Evolutionary conservation across 1,140 invertebrate species (phyloP), one percentile per base, ranked within the genome.

Genomic region (Tetragnatha versicolor): DNA sequence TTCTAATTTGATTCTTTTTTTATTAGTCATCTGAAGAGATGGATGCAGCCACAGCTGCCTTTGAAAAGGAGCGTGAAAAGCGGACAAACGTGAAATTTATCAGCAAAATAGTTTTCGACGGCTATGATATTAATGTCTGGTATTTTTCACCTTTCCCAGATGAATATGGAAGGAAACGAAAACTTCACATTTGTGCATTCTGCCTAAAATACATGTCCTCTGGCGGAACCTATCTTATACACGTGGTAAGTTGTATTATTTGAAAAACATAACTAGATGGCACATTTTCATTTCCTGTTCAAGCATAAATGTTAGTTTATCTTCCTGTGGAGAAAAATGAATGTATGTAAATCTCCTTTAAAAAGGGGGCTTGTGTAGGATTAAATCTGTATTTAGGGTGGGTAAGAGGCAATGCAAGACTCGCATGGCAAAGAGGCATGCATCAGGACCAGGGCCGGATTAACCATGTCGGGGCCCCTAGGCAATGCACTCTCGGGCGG

Each of bases 81-180:
- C 95, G 82, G 20, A 83, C 83, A 31, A 83, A 83, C 72, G 95
- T 99, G 0, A 99, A 99, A 89, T 99, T 98, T 84, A 98, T 99
- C 82, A 96, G 99, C 84, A 86, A 91, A 85, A 93, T 99, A 82
- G 95, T 98, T 87, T 95, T 99, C 84, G 97, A 97, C 7, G 89
- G 92, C 84, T 98, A 95, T 87, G 97, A 98, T 88, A 98, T 99
- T 58, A 96, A 98, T 85, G 97, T 97, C 14, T 99, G 97, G 97
- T 99, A 99, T 86, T 99, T 98, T 84, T 98, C 96, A 84, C 97
- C 97, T 0, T 99, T 96, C 86, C 97, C 97, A 3, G 96, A 98
- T 80, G 96, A 98, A 84, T 99, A 98, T 87, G 94, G 96, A 0
- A 95, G 96, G 87, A 93, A 94, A 79, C 90, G 93, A 0, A 98